Conservation (phyloP, 2,888 invertebrate genomes). For the Abrostola tripartita region DNA sequence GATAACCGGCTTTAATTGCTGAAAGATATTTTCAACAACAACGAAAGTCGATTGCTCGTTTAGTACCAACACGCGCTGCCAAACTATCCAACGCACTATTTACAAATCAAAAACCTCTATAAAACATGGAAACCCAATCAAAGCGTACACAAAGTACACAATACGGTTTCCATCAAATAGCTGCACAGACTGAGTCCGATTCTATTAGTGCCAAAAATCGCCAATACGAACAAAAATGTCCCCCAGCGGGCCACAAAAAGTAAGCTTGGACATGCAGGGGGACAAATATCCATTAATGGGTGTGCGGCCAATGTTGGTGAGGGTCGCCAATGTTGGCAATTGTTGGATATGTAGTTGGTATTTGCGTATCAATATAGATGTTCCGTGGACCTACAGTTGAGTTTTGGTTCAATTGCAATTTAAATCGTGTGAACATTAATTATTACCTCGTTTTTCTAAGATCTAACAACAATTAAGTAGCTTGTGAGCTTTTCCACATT, state of each 20-base stretch:
- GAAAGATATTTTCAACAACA: no score
- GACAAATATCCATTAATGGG: slow-evolving; percentile 62
- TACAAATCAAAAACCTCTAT: slow-evolving; percentile 18
- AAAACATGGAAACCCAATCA: slow-evolving; percentile 40
- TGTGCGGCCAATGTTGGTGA: slow-evolving; percentile 34
- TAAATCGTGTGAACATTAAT: no score
- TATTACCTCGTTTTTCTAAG: no score
- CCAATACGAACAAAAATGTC: slow-evolving; percentile 67
- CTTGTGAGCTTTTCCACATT: no score
- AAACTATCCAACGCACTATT: slow-evolving; percentile 10
- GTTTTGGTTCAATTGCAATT: no score
- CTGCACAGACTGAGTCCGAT: slow-evolving; percentile 48
- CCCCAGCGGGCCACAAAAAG: slow-evolving; percentile 55
- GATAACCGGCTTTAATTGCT: no score
- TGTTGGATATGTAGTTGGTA: background rate
- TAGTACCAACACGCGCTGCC: no score
- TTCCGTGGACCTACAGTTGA: background rate
- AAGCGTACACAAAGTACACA: slow-evolving; percentile 31
- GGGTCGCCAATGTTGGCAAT: slow-evolving; percentile 14
- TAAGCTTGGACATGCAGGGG: slow-evolving; percentile 50
- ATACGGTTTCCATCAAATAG: slow-evolving; percentile 55
- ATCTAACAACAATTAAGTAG: no score
- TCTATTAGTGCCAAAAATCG: slow-evolving; percentile 71
- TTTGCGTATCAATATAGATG: background rate
- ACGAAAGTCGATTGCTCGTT: no score